phyloP scores from a whole-genome alignment of 1,140 invertebrate species.

The Drosophila sp. region DNA sequence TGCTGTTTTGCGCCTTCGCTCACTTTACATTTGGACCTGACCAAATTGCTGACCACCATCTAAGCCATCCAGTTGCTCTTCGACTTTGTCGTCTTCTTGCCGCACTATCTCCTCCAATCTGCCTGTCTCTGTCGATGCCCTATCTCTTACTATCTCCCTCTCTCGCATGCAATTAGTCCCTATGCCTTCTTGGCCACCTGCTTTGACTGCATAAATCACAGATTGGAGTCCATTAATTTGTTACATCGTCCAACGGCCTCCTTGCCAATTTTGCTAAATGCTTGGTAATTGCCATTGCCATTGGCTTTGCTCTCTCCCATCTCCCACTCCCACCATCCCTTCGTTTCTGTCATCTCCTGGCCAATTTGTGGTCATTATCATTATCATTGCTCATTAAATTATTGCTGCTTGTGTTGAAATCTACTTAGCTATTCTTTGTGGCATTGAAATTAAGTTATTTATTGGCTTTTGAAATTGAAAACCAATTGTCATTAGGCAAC shows the following conservation, averaged over 20 bases:
- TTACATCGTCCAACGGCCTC: conserved; percentile 17
- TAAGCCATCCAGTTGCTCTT: neutral
- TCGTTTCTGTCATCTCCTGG: neutral
- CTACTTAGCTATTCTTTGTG: conserved; percentile 8
- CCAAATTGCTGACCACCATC: conserved; percentile 43
- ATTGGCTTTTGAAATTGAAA: conserved; percentile 19
- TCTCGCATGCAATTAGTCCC: conserved; percentile 26
- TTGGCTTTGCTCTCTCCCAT: conserved; percentile 7
- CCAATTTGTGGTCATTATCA: conserved; percentile 40
- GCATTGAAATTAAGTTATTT: conserved; percentile 16
- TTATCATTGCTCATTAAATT: conserved; percentile 39
- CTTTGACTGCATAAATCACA: conserved; percentile 40
- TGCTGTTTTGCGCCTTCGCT: neutral
- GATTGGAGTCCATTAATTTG: conserved; percentile 46
- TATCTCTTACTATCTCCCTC: neutral
- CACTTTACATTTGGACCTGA: neutral
- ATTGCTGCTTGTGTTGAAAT: conserved; percentile 30
- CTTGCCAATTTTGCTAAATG: conserved; percentile 34
- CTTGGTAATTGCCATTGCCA: conserved; percentile 33
- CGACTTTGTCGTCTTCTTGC: neutral
- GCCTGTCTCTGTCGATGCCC: neutral
- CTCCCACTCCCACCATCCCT: neutral
- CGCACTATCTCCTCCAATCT: neutral
- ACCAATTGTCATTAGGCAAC: conserved; percentile 13
- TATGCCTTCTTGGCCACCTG: conserved; percentile 26